These are phyloP conservation scores for Acanthurus lineatus DNA, from an alignment of 2,797 vertebrate species.

Conservation along the genomic window DNA sequence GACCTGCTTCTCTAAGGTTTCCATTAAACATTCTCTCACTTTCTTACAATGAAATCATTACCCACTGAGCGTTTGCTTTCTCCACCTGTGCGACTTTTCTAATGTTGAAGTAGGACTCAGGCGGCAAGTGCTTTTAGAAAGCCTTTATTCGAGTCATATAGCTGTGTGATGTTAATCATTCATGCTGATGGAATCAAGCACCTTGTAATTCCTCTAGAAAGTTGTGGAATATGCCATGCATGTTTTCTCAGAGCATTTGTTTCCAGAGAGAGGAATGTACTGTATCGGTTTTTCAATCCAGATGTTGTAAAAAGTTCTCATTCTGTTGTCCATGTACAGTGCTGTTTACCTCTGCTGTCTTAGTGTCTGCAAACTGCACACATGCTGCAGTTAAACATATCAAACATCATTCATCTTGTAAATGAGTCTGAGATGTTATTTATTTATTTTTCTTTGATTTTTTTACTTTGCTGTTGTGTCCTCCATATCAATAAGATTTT, in stretches of 20 bases:
- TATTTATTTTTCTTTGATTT: conserved; percentile 43
- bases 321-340: neutral
- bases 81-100: neutral
- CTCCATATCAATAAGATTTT: conserved; percentile 27
- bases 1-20: conserved; percentile 3
- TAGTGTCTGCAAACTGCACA: conserved; percentile 14
- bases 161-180: conserved; percentile 11
- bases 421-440: conserved; percentile 49
- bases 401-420: conserved; percentile 27
- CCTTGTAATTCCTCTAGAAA: conserved; percentile 27
- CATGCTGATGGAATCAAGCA: conserved; percentile 39
- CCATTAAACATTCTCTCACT: neutral
- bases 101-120: neutral
- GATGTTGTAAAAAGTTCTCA: neutral
- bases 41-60: conserved; percentile 4
- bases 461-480: conserved; percentile 41
- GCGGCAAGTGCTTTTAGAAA: neutral
- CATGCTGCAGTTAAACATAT: conserved; percentile 16
- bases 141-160: too few species aligned
- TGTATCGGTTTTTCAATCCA: neutral
- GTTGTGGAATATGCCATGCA: neutral
- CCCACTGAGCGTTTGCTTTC: neutral
- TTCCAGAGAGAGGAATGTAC: too few species aligned
- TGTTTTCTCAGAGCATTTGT: neutral
- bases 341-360: conserved; percentile 25